Evolutionary conservation across 1,140 invertebrate species (phyloP), one percentile per base, ranked within the genome.

Genomic region (Drosophila santomea): DNA sequence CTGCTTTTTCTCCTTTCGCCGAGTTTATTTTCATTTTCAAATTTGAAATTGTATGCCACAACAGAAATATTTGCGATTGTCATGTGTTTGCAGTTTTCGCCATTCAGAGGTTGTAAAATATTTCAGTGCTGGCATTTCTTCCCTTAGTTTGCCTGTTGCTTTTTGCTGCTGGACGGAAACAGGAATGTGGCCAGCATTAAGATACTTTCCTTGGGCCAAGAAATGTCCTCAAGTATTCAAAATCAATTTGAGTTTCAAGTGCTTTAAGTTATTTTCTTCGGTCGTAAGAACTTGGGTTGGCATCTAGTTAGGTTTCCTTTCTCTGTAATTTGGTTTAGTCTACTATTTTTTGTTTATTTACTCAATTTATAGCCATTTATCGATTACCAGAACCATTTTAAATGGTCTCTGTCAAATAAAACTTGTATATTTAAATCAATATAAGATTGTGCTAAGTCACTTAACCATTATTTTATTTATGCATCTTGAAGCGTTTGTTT

Each of bases 21-120:
- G 20, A 81, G 78, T 81, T 73, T 81, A 81, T 81, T 78, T 82
- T 82, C 48, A 78, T 81, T 78, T 82, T 82, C 48, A 78, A 83
- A 74, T 74, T 78, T 74, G 41, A 45, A 84, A 72, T 52, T 35
- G 69, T 67, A 54, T 72, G 69, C 73, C 44, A 28, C 62, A 80
- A 59, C 74, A 58, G 56, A 74, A 84, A 57, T 80, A 45, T 69
- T 68, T 63, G 54, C 38, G 44, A 71, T 67, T 84, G 80, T 80
- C 72, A 84, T 80, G 76, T 80, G 75, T 72, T 68, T 81, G 66
- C 78, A 78, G 58, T 80, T 74, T 79, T 58, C 64, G 35, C 43
- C 43, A 60, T 69, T 74, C 69, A 63, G 38, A 45, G 47, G 47
- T 71, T 71, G 55, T 51, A 68, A 68, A 69, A 50, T 58, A 67